Conservation (phyloP, 2,113 vertebrate genomes). For the Empidonax traillii region DNA sequence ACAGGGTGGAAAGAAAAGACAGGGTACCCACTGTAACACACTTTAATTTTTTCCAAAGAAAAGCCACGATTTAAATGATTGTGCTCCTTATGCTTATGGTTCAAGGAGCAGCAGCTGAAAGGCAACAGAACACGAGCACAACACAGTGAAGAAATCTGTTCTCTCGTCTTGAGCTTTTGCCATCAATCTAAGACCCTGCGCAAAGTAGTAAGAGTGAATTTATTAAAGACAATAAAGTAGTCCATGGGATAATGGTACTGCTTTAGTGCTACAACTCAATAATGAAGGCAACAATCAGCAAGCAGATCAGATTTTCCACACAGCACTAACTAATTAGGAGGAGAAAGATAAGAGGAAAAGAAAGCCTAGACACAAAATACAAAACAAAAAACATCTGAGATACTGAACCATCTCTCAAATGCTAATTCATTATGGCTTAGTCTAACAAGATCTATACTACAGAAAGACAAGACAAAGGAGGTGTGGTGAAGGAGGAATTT, state of each 20-base stretch:
- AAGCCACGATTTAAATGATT: neutral
- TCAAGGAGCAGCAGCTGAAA: neutral
- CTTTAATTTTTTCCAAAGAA: neutral
- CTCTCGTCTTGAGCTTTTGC: neutral
- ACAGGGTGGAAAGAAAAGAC: neutral
- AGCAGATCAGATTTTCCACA: slow-evolving; percentile 37
- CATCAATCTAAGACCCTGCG: neutral
- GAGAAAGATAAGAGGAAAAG: neutral
- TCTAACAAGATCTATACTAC: neutral
- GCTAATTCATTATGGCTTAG: neutral
- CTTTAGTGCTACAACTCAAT: slow-evolving; percentile 11
- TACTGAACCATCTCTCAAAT: neutral
- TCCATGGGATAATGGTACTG: slow-evolving; percentile 5
- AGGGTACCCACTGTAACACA: neutral
- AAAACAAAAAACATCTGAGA: slow-evolving; percentile 8
- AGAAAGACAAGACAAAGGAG: neutral
- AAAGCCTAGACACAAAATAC: neutral
- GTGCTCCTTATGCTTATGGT: neutral
- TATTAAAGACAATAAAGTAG: neutral
- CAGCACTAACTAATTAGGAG: neutral
- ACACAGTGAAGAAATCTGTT: neutral
- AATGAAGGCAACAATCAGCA: slow-evolving; percentile 15
- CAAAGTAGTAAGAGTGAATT: neutral
- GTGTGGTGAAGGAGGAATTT: neutral
- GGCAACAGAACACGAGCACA: neutral